These are phyloP conservation scores for Augiades crinisus DNA, from an alignment of 2,888 invertebrate genomes.

Conservation along the genomic window DNA sequence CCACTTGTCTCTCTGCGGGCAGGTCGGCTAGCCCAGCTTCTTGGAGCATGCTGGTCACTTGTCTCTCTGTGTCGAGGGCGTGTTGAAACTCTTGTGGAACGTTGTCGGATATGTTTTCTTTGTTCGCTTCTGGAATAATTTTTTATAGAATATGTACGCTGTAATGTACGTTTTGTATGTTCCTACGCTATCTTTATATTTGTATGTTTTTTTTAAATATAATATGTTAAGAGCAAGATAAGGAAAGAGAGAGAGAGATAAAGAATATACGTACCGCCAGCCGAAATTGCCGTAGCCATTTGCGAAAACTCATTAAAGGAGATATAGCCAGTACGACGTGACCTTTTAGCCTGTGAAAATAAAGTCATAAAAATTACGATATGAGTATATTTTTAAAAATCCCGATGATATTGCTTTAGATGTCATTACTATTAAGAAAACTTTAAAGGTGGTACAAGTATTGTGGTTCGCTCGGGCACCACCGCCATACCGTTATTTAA, in stretches of 20 bases:
- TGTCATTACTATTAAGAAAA: too few species aligned
- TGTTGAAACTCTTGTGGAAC: slow-evolving; percentile 29
- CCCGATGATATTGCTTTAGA: too few species aligned
- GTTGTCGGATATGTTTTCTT: slow-evolving; percentile 54
- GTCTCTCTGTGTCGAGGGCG: slow-evolving; percentile 28
- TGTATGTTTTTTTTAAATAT: too few species aligned
- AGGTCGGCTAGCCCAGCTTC: slow-evolving; percentile 54
- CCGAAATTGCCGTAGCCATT: slow-evolving; percentile 14
- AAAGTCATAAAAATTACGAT: slow-evolving; percentile 19
- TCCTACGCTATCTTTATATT: too few species aligned
- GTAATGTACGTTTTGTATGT: too few species aligned
- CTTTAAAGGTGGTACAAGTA: too few species aligned
- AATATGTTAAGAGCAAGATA: too few species aligned
- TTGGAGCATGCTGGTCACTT: slow-evolving; percentile 47
- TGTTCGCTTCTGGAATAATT: slow-evolving; percentile 43
- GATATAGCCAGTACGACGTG: slow-evolving; percentile 41
- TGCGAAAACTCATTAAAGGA: slow-evolving; percentile 44
- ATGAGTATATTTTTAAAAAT: too few species aligned
- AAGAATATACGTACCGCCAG: slow-evolving; percentile 5
- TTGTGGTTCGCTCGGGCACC: too few species aligned
- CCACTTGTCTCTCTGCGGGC: not conserved
- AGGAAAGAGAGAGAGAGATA: too few species aligned
- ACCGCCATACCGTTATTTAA: too few species aligned
- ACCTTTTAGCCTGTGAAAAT: slow-evolving; percentile 41
- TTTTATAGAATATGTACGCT: too few species aligned